These are phyloP conservation scores for Zaprionus taronus DNA, from an alignment of 1,140 invertebrate species.

Conservation along the genomic window DNA sequence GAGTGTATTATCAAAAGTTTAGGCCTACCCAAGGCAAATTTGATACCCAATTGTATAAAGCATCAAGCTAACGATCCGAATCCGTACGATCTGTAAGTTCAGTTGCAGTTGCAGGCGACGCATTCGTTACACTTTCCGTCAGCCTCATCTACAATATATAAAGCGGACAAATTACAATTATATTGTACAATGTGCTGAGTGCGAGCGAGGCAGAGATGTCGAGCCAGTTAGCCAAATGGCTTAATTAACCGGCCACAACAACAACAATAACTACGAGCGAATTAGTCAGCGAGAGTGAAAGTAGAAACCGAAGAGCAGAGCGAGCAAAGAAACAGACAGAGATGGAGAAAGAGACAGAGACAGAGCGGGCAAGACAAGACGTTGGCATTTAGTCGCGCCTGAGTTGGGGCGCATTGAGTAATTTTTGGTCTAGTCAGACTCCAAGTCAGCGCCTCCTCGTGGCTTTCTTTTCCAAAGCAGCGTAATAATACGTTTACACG, in stretches of 20 bases:
- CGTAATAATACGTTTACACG: constrained; percentile 55
- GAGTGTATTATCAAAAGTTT: too few species aligned
- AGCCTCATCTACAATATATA: constrained; percentile 1
- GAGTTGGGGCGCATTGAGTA: constrained; percentile 57
- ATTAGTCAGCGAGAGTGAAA: constrained; percentile 50
- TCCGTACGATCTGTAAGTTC: neutral
- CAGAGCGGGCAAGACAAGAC: constrained; percentile 11
- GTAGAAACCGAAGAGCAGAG: constrained; percentile 46
- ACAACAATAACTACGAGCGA: constrained; percentile 35
- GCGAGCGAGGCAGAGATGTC: constrained; percentile 36
- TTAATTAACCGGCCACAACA: constrained; percentile 43
- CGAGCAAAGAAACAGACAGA: neutral
- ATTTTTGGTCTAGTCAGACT: constrained; percentile 66
- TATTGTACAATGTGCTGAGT: constrained; percentile 43
- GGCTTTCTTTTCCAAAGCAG: constrained; percentile 3
- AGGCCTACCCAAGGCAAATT: neutral
- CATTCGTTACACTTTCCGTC: constrained; percentile 66
- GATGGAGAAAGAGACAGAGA: too few species aligned
- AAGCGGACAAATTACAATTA: constrained; percentile 41
- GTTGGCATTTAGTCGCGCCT: constrained; percentile 31
- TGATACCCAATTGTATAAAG: too few species aligned
- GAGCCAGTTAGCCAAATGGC: constrained; percentile 4
- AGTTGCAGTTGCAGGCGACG: constrained; percentile 34
- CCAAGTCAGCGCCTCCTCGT: neutral
- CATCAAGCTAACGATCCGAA: neutral